Evolutionary conservation across 2,113 vertebrate species (phyloP).

Genomic region (Alethe diademata): DNA sequence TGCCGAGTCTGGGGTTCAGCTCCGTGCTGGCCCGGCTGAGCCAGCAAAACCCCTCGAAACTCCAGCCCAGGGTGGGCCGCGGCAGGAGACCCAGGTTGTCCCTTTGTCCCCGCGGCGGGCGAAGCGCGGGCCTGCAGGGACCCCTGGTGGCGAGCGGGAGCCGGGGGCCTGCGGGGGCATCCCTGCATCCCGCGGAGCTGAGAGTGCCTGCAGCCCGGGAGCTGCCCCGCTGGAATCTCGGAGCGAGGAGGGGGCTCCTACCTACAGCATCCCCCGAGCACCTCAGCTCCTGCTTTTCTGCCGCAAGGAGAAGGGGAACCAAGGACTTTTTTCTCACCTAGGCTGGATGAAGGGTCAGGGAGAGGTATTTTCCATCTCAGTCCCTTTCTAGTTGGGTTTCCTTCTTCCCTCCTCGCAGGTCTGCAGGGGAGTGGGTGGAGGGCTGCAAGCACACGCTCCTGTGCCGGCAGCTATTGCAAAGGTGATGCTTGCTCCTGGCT

Average conservation of each 20-base stretch:
- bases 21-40: not conserved
- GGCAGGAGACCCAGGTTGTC: accelerated
- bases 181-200: not conserved
- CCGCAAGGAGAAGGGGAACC: not conserved
- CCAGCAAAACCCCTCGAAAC: not conserved
- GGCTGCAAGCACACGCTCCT: not conserved
- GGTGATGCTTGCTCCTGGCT: not conserved
- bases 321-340: not conserved
- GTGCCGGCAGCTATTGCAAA: accelerated
- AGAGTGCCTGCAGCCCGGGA: not conserved
- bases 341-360: not conserved
- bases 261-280: not conserved
- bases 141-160: slow-evolving; percentile 39
- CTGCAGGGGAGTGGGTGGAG: accelerated
- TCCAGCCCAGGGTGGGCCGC: not conserved
- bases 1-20: not conserved
- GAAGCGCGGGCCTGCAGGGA: slow-evolving; percentile 17
- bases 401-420: not conserved
- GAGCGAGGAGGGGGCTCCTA: accelerated
- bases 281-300: not conserved
- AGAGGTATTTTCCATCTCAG: not conserved
- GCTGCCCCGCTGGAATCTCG: accelerated
- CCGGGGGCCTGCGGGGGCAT: not conserved
- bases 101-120: not conserved
- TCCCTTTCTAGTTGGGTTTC: not conserved